Conservation (phyloP, 2,888 invertebrate genomes). For the Leucophora obtusa region DNA sequence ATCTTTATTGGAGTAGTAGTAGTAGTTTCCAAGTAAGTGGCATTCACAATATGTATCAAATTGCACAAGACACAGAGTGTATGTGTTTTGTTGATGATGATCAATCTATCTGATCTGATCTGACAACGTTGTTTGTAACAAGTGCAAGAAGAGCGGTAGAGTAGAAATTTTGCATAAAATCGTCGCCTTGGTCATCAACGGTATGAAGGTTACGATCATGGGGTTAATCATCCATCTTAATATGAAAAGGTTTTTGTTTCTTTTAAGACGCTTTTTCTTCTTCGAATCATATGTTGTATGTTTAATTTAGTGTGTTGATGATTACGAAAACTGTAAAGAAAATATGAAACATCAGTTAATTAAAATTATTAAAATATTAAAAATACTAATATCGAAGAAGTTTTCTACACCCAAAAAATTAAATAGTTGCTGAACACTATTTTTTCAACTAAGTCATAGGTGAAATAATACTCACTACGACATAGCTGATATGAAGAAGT, state of each 20-base stretch:
- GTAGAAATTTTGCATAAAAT: constrained; percentile 18
- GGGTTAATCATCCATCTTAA: constrained; percentile 50
- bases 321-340: constrained; percentile 36
- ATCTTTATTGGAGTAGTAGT: constrained; percentile 52
- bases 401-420: too few relatives aligned
- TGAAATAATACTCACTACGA: too few relatives aligned
- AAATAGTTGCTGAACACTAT: too few relatives aligned
- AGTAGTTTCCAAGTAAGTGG: constrained; percentile 56
- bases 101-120: constrained; percentile 34
- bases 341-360: not conserved
- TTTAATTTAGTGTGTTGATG: constrained; percentile 26
- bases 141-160: constrained; percentile 35
- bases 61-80: constrained; percentile 53
- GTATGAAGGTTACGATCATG: constrained; percentile 44
- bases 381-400: too few relatives aligned
- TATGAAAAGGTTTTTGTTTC: constrained; percentile 24
- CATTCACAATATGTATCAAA: constrained; percentile 62
- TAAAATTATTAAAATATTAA: too few relatives aligned
- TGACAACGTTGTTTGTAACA: constrained; percentile 22
- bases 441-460: too few relatives aligned
- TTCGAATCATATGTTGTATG: constrained; percentile 27
- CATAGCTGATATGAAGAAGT: too few relatives aligned
- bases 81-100: constrained; percentile 41
- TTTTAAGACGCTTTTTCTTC: constrained; percentile 33
- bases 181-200: constrained; percentile 31